These are phyloP conservation scores for Nothura maculosa DNA, from an alignment of 2,797 vertebrate species.

Conservation along the genomic window DNA sequence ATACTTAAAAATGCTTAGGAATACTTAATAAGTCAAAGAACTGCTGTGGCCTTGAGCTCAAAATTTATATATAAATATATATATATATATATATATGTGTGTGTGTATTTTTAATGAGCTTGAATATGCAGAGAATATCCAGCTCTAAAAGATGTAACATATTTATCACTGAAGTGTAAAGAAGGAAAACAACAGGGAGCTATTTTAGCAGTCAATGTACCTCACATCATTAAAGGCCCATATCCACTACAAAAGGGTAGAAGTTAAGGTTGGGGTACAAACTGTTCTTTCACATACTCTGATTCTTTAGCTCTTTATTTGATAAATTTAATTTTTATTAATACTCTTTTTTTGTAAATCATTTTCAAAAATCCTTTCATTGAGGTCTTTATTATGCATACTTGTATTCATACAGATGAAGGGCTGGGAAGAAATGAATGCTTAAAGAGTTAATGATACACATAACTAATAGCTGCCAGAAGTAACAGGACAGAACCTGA, in stretches of 20 bases:
- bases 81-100: too few species aligned
- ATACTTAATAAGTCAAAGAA: not conserved
- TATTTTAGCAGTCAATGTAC: not conserved
- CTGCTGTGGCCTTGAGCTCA: not conserved
- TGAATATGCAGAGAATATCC: not conserved
- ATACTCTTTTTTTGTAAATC: not conserved
- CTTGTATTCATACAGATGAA: not conserved
- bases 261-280: not conserved
- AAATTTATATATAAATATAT: not conserved
- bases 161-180: not conserved
- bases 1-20: not conserved
- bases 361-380: not conserved
- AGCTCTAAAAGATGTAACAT: fast-evolving
- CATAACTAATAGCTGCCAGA: not conserved
- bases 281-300: not conserved
- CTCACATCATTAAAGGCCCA: not conserved
- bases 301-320: not conserved
- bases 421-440: not conserved
- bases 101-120: not conserved
- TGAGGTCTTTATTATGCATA: not conserved
- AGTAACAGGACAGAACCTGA: slow-evolving; percentile 1
- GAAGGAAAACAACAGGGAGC: not conserved
- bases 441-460: not conserved
- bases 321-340: not conserved
- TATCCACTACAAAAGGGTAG: fast-evolving